Percentiles rank a stretch among this genome's conserved stretches.
Evolutionary conservation across 1,140 invertebrate species (phyloP).

Genomic region (Polypedilum pembai): DNA sequence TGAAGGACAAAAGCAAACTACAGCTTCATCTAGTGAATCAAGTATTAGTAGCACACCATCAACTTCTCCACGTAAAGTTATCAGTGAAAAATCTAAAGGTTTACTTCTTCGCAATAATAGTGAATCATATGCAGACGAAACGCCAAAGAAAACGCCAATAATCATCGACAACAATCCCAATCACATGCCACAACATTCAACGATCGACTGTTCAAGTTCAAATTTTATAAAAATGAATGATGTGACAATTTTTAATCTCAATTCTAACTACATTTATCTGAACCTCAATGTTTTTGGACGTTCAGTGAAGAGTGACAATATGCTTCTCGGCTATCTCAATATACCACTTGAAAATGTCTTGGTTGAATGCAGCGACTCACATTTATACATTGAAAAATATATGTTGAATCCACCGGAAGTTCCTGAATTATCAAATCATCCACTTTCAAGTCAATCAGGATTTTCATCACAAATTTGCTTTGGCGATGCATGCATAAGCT

Average conservation of each 20-base stretch:
- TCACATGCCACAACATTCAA: constrained; percentile 41
- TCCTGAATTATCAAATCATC: constrained; percentile 54
- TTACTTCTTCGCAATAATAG: constrained; percentile 35
- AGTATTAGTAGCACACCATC: constrained; percentile 38
- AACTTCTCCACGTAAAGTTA: constrained; percentile 39
- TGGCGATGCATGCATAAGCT: constrained; percentile 80
- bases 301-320: constrained; percentile 50
- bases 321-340: constrained; percentile 69
- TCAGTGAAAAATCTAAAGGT: constrained; percentile 38
- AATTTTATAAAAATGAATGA: constrained; percentile 59
- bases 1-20: constrained; percentile 28
- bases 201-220: constrained; percentile 49
- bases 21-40: constrained; percentile 35
- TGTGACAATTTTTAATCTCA: constrained; percentile 61
- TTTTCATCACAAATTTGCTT: constrained; percentile 85
- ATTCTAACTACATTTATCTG: constrained; percentile 62
- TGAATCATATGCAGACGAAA: constrained; percentile 24
- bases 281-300: constrained; percentile 74
- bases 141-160: background rate
- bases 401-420: constrained; percentile 64
- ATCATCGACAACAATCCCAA: constrained; percentile 35
- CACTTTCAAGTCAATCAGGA: constrained; percentile 65
- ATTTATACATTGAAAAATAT: constrained; percentile 66
- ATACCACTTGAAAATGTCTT: constrained; percentile 67
- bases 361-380: constrained; percentile 69